Base-by-base conservation (phyloP, 92 coral and sea anemone species). In the Siderastrea radians region DNA sequence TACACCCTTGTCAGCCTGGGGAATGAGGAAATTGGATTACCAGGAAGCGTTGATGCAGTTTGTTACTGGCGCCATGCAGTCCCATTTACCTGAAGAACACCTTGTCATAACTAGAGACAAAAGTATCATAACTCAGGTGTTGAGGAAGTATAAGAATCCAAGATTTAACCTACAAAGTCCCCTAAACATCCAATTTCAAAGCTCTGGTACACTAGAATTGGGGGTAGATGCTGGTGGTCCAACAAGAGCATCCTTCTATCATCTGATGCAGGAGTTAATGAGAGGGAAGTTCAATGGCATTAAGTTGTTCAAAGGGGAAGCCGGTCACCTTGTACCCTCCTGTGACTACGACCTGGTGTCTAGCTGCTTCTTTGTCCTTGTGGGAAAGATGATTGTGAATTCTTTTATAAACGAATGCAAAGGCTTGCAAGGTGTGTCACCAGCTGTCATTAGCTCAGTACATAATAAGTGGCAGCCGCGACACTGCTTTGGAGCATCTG, bases 101-200 rank as follows among this genome's bases (percentile, higher is more conserved):
- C 3, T 78, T n/a, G 72, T 78, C 57, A 78, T 78, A 2, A 61
- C 72, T 12, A 78, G 82, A 61, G 72, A 78, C 14, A 78, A 78
- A 78, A 78, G 82, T 82, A 78, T 89, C 38, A 44, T 89, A 68
- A 53, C 76, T 52, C 93, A 89, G 74, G 78, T 84, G 89, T 65
- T 89, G 52, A 84, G 93, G 78, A 89, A 89, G 76, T 89, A 89
- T 38, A 89, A 89, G 57, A 89, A 88, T 59, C 92, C 92, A 10
- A 79, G 68, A 16, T 88, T 82, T 46, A 47, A 84, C 75, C 72
- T 89, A 13, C 81, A 74, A 70, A 84, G 67, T 44, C 85, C 89
- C 47, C 54, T 82, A 11, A 82, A 82, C 70, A 80, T 88, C 19
- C 81, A 81, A 26, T 88, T 88, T 65, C 65, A 53, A 10, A 75